Conservation (phyloP, 2,113 vertebrate species). For the Gobiocypris rarus region DNA sequence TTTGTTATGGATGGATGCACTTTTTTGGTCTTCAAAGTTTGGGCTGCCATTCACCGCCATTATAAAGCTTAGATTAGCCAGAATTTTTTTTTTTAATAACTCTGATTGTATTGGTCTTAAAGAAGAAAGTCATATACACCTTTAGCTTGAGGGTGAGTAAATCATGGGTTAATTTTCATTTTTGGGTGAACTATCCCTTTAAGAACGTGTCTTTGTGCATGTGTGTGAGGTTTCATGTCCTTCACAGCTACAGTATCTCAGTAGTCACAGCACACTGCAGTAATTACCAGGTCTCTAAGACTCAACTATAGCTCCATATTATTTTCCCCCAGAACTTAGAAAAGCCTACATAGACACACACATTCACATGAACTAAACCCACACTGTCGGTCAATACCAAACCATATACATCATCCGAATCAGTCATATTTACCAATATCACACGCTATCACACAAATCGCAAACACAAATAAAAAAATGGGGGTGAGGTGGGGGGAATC, state of each 20-base stretch:
- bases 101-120: too few species aligned
- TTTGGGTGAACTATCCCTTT: not conserved
- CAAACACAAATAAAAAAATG: not conserved
- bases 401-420: constrained; percentile 16
- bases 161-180: too few species aligned
- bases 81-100: too few species aligned
- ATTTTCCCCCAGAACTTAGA: constrained; percentile 28
- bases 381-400: constrained; percentile 21
- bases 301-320: constrained; percentile 30
- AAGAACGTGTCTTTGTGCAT: constrained; percentile 13
- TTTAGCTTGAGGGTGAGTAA: too few species aligned
- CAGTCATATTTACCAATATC: constrained; percentile 18
- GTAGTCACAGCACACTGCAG: constrained; percentile 30
- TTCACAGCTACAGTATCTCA: constrained; percentile 21
- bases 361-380: not conserved
- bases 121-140: too few species aligned
- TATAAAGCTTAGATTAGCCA: too few species aligned
- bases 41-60: too few species aligned
- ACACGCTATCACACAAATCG: constrained; percentile 20
- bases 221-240: not conserved
- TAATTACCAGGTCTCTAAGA: constrained; percentile 39
- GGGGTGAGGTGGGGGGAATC: too few species aligned
- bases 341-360: constrained; percentile 23
- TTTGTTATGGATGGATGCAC: too few species aligned
- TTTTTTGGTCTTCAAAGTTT: too few species aligned